phyloP scores from a whole-genome alignment of 2,888 invertebrate species.

The Erpobdella octoculata region DNA sequence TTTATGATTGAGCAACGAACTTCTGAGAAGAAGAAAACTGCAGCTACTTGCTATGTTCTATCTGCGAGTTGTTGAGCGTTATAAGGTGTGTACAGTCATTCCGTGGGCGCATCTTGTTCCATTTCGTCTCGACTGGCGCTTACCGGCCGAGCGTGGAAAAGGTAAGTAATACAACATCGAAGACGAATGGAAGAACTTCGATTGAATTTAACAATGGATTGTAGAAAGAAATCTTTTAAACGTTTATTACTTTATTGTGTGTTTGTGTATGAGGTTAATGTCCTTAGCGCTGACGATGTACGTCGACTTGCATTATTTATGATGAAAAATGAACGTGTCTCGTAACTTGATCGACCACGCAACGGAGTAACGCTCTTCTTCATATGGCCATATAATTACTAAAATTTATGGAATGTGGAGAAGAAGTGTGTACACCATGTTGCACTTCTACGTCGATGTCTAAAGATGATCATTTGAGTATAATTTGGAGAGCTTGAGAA shows the following conservation, averaged over 20 bases:
- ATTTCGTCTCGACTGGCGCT: no score
- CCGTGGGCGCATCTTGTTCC: not conserved
- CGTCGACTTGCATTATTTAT: no score
- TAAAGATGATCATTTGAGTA: no score
- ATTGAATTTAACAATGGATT: no score
- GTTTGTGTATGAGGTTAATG: no score
- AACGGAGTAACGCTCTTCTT: slow-evolving; percentile 10
- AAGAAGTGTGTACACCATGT: slow-evolving; percentile 10
- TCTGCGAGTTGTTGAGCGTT: not conserved
- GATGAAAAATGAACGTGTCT: not conserved
- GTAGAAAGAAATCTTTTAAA: no score
- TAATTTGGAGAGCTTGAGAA: no score
- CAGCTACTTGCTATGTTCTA: slow-evolving; percentile 1
- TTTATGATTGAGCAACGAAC: not conserved
- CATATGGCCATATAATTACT: not conserved
- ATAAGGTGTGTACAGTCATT: not conserved
- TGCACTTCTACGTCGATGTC: not conserved
- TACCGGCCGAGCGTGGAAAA: no score
- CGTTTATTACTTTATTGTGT: no score
- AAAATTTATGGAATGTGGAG: slow-evolving; percentile 10
- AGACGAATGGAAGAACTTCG: no score
- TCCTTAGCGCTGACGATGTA: no score
- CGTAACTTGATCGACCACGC: not conserved
- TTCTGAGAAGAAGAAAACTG: slow-evolving; percentile 5
- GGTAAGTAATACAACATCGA: no score